Evolutionary conservation across 2,797 vertebrate genomes (phyloP).

Genomic region (Gallirallus australis): DNA sequence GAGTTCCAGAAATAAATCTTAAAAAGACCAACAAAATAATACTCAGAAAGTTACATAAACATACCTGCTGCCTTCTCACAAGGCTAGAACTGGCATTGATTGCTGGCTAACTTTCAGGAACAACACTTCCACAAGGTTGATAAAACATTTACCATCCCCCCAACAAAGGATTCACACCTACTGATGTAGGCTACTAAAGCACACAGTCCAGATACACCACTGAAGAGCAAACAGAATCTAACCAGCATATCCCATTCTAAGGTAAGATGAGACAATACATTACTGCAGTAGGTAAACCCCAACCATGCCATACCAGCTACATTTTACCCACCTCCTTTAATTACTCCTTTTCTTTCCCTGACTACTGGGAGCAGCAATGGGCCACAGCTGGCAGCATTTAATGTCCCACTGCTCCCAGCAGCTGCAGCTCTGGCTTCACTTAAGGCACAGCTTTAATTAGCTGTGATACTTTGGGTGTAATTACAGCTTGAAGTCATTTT

Average conservation of each 20-base stretch:
- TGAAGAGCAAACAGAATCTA: not conserved
- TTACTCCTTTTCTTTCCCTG: conserved; percentile 64
- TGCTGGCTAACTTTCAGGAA: not conserved
- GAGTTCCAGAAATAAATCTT: not conserved
- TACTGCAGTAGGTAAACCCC: conserved; percentile 66
- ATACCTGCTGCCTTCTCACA: not conserved
- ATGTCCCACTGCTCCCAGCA: not conserved
- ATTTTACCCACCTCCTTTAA: conserved; percentile 60
- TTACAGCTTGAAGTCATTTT: not conserved
- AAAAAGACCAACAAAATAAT: not conserved
- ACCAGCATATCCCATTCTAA: not conserved
- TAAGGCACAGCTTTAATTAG: conserved; percentile 51
- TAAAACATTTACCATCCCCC: not conserved
- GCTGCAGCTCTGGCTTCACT: conserved; percentile 43
- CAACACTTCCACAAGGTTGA: not conserved
- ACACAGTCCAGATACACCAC: not conserved
- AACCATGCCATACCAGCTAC: conserved; percentile 26
- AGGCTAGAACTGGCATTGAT: not conserved
- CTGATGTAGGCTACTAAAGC: conserved; percentile 31
- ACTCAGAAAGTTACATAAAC: not conserved
- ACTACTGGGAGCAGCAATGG: conserved; percentile 63
- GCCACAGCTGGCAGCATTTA: conserved; percentile 72
- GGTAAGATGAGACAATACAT: not conserved
- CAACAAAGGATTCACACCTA: not conserved
- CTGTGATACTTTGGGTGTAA: not conserved